phyloP scores from a whole-genome alignment of 2,113 vertebrate species.

The Pionites leucogaster region DNA sequence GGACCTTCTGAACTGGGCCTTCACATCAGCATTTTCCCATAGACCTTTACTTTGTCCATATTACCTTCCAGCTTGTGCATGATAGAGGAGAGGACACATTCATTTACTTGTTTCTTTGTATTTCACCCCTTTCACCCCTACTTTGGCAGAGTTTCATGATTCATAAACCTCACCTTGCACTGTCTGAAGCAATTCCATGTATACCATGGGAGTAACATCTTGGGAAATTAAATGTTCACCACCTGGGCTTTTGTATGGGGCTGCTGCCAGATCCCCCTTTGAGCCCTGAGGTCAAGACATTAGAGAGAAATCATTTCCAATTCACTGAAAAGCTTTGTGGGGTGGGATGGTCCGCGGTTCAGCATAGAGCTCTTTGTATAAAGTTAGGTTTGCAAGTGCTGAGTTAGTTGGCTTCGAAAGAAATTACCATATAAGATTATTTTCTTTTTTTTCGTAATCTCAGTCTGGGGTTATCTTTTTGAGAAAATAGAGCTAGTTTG shows the following conservation, averaged over 20 bases:
- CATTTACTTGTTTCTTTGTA: neutral
- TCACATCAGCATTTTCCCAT: neutral
- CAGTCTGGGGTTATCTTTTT: neutral
- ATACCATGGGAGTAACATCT: neutral
- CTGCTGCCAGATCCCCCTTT: neutral
- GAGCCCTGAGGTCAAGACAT: neutral
- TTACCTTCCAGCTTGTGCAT: neutral
- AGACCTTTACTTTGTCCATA: neutral
- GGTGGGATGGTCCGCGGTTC: neutral
- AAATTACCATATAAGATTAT: neutral
- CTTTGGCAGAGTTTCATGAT: neutral
- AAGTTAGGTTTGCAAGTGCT: neutral
- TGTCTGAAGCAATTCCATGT: neutral
- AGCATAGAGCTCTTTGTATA: neutral
- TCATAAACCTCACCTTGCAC: neutral
- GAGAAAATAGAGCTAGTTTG: neutral
- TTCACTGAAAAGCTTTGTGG: slow-evolving; percentile 1
- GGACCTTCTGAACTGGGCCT: neutral
- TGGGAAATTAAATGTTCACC: neutral
- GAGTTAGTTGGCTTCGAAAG: neutral
- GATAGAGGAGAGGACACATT: neutral
- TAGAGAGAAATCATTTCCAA: slow-evolving; percentile 11
- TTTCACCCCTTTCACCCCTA: neutral
- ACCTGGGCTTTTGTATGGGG: neutral
- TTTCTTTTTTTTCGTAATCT: neutral